Percentiles rank a stretch among this genome's conserved stretches.
These are phyloP conservation scores for Machaerirhynchus nigripectus DNA, from an alignment of 2,113 vertebrate species.

Conservation along the genomic window DNA sequence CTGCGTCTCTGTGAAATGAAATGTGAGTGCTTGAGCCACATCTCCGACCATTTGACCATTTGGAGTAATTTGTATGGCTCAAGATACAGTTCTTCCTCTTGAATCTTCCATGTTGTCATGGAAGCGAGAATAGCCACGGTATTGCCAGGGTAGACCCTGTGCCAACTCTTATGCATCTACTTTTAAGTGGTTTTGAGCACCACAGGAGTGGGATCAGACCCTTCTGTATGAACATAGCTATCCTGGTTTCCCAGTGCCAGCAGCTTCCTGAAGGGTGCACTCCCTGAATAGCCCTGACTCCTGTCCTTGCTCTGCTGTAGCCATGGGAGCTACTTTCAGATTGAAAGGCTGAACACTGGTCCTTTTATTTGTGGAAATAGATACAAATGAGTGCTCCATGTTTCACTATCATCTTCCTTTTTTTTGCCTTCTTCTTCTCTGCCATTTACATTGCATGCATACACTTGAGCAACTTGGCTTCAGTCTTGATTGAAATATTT, in stretches of 20 bases:
- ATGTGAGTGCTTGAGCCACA: neutral
- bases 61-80: neutral
- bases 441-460: conserved; percentile 64
- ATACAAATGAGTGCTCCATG: neutral
- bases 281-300: neutral
- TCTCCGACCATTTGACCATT: neutral
- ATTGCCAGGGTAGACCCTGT: neutral
- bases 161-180: fast-evolving
- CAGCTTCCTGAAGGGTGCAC: neutral
- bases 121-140: neutral
- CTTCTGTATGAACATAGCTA: neutral
- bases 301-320: neutral
- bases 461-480: conserved; percentile 64
- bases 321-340: neutral
- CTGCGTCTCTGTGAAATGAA: neutral
- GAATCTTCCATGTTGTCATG: neutral
- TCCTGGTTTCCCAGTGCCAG: neutral
- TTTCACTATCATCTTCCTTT: conserved; percentile 32
- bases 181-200: neutral
- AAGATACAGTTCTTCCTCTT: neutral
- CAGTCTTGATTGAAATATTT: conserved; percentile 69
- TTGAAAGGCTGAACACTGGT: neutral
- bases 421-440: neutral
- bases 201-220: neutral
- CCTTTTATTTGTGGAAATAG: conserved; percentile 24